Percentiles rank a stretch among this genome's conserved stretches.
These are phyloP conservation scores for Sericinus montela DNA, from an alignment of 2,888 invertebrate species.

Conservation along the genomic window DNA sequence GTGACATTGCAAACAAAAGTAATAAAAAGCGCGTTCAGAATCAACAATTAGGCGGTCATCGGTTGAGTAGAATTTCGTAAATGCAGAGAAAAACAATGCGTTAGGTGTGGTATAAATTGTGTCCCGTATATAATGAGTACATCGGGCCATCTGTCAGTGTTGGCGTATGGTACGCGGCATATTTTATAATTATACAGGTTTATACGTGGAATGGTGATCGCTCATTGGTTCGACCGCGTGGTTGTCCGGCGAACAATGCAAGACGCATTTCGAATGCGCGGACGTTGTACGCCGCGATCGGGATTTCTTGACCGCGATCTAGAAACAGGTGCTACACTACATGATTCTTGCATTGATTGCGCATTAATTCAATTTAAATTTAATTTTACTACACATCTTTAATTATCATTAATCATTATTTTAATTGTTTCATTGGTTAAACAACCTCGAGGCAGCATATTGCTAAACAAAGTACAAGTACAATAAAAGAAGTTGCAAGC, in stretches of 20 bases:
- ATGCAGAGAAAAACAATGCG: slow-evolving; percentile 64
- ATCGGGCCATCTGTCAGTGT: slow-evolving; percentile 58
- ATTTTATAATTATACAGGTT: slow-evolving; percentile 61
- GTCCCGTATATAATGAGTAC: slow-evolving; percentile 47
- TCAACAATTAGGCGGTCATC: slow-evolving; percentile 49
- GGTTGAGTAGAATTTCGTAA: slow-evolving; percentile 54
- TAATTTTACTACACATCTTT: no score
- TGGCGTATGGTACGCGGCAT: slow-evolving; percentile 46
- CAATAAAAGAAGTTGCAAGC: no score
- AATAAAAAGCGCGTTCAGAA: slow-evolving; percentile 59
- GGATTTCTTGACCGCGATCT: slow-evolving; percentile 67
- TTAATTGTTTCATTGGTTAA: no score
- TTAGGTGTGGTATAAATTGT: slow-evolving; percentile 62
- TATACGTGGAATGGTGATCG: slow-evolving; percentile 57
- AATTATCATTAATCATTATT: no score
- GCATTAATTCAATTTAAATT: background rate
- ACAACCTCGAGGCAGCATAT: no score
- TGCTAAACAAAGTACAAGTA: no score
- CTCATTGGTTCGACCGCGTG: slow-evolving; percentile 48
- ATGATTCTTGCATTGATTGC: slow-evolving; percentile 9
- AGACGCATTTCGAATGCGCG: slow-evolving; percentile 52
- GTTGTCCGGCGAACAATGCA: slow-evolving; percentile 56
- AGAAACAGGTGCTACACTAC: slow-evolving; percentile 61
- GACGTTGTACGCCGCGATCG: slow-evolving; percentile 42
- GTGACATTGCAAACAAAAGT: slow-evolving; percentile 63